phyloP scores from a whole-genome alignment of 37 sponge, comb jelly and placozoan species.

The Cladorhizidae sp. region DNA sequence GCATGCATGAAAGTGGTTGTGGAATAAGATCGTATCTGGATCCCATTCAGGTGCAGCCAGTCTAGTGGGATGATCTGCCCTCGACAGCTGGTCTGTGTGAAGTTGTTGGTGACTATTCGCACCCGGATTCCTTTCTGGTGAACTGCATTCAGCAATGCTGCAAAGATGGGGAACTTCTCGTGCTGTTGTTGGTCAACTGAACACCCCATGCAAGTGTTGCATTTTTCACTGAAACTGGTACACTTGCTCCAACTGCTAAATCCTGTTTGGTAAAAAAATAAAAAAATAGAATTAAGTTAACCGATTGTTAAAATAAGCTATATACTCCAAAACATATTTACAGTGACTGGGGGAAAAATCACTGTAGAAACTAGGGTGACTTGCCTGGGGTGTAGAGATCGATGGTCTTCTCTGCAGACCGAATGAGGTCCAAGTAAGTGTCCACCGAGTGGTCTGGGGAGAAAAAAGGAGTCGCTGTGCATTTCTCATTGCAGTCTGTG shows the following conservation, averaged over 20 bases:
- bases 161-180: conserved; percentile 84
- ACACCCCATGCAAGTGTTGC: conserved; percentile 67
- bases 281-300: not conserved
- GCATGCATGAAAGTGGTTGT: conserved; percentile 87
- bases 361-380: not conserved
- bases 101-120: conserved; percentile 72
- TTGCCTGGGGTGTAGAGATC: conserved; percentile 83
- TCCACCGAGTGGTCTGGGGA: conserved; percentile 84
- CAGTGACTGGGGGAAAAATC: no score
- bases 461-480: conserved; percentile 87
- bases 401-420: conserved; percentile 60
- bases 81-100: conserved; percentile 43
- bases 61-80: conserved; percentile 75
- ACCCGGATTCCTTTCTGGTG: conserved; percentile 51
- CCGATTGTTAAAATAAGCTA: no score
- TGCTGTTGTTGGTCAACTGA: conserved; percentile 42
- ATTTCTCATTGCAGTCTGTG: conserved; percentile 26
- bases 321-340: no score
- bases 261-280: conserved; percentile 18
- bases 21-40: conserved; percentile 58
- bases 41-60: conserved; percentile 77
- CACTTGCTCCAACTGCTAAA: conserved; percentile 85
- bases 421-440: conserved; percentile 71
- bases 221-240: conserved; percentile 45
- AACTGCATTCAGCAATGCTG: conserved; percentile 81